Conservation (phyloP, 2,797 vertebrate species). For the Thaleichthys pacificus region DNA sequence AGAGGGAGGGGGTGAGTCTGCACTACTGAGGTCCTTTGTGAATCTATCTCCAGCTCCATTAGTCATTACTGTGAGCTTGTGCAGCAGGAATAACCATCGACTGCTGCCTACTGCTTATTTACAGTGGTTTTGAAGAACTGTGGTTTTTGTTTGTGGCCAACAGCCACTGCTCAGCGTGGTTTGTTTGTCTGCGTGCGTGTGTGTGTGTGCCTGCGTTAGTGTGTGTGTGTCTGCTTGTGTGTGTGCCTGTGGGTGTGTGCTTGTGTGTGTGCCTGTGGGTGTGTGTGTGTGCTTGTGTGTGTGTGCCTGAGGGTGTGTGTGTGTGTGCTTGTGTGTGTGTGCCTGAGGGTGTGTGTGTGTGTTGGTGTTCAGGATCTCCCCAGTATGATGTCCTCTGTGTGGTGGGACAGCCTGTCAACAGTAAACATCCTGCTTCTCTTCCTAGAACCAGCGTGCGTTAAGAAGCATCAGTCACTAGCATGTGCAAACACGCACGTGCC, state of each 20-base stretch:
- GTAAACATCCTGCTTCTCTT: background rate
- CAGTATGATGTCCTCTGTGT: background rate
- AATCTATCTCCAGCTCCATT: background rate
- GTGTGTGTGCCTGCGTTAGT: slow-evolving; percentile 9
- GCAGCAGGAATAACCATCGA: slow-evolving; percentile 8
- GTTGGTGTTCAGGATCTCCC: background rate
- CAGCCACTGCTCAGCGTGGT: slow-evolving; percentile 14
- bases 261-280: background rate
- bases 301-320: background rate
- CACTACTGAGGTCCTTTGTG: background rate
- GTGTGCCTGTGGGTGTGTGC: slow-evolving; percentile 6
- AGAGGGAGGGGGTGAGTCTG: background rate
- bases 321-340: slow-evolving; percentile 10
- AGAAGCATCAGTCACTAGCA: background rate
- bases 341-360: background rate
- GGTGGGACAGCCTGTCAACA: background rate
- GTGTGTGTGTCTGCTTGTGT: slow-evolving; percentile 14
- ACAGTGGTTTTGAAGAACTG: slow-evolving; percentile 1
- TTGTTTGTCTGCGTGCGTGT: slow-evolving; percentile 16
- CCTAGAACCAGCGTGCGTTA: background rate
- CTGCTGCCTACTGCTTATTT: slow-evolving; percentile 30
- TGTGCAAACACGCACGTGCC: background rate
- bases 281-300: slow-evolving; percentile 15
- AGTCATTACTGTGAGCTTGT: background rate
- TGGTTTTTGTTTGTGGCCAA: slow-evolving; percentile 15